These are phyloP conservation scores for Quadroppia sp. DNA, from an alignment of 2,888 invertebrate genomes.

Conservation along the genomic window DNA sequence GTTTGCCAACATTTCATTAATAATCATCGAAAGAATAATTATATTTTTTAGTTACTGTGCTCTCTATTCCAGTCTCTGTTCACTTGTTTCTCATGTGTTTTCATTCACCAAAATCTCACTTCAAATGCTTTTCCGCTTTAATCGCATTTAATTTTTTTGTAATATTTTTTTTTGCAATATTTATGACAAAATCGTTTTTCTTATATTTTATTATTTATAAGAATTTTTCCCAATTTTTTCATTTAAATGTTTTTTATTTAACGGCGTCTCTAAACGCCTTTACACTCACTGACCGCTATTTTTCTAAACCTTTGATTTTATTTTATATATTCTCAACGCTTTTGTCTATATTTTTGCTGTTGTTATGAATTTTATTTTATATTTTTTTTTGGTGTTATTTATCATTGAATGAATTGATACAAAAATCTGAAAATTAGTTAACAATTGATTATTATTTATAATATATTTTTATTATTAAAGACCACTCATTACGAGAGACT, in stretches of 20 bases:
- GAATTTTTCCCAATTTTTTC: too few species aligned
- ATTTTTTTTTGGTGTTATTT: neutral
- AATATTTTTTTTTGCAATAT: too few species aligned
- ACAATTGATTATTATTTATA: neutral
- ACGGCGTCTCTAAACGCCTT: too few species aligned
- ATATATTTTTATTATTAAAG: neutral
- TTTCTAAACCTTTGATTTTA: neutral
- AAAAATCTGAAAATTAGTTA: constrained; percentile 11
- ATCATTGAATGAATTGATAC: neutral
- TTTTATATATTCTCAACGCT: neutral
- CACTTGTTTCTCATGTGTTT: neutral
- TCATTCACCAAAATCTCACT: neutral
- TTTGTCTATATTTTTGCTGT: neutral
- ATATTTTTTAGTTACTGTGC: constrained; percentile 18
- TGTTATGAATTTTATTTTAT: neutral
- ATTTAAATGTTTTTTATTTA: too few species aligned
- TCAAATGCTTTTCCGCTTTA: too few species aligned
- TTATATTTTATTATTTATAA: too few species aligned
- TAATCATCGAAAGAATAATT: constrained; percentile 13
- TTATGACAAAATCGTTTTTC: too few species aligned
- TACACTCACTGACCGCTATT: too few species aligned
- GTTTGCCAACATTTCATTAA: constrained; percentile 24
- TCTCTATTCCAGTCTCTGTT: constrained; percentile 7
- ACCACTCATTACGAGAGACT: constrained; percentile 21
- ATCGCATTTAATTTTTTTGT: neutral